Conservation (phyloP, 92 coral and sea anemone species). For the Diadumene lineata region DNA sequence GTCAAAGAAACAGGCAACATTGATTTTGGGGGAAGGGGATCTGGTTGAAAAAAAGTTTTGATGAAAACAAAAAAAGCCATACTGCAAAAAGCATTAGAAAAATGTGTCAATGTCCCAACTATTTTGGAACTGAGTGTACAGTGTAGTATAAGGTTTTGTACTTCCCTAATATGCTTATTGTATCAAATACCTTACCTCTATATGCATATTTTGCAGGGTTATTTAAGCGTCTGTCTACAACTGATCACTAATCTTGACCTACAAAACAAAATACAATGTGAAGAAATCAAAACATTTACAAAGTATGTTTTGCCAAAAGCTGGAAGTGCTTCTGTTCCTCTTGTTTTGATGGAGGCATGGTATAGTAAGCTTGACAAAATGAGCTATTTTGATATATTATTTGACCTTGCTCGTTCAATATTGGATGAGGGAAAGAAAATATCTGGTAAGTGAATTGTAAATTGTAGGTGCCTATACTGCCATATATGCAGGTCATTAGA, state of each 20-base stretch:
- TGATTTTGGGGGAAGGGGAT: no score
- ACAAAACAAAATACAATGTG: slow-evolving; percentile 22
- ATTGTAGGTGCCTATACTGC: background rate
- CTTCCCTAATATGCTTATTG: no score
- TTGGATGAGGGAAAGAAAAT: slow-evolving; percentile 1
- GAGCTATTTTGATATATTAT: slow-evolving; percentile 3
- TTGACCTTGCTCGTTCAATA: slow-evolving; percentile 25
- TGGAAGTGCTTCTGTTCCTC: slow-evolving; percentile 53
- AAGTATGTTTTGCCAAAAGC: slow-evolving; percentile 44
- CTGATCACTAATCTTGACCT: slow-evolving; percentile 37
- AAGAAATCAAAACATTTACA: slow-evolving; percentile 33
- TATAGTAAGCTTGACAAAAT: background rate
- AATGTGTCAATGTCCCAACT: no score
- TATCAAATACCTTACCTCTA: no score
- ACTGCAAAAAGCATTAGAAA: no score
- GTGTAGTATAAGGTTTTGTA: no score
- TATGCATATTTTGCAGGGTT: slow-evolving; percentile 38
- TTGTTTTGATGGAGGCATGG: slow-evolving; percentile 31
- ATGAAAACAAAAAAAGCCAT: no score
- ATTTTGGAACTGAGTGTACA: no score
- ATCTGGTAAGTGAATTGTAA: background rate
- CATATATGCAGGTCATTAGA: no score
- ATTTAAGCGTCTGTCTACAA: slow-evolving; percentile 55
- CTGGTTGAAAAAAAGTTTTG: no score
- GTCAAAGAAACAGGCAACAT: no score